These are phyloP conservation scores for Keiferia lycopersicella DNA, from an alignment of 2,888 invertebrate genomes.

Conservation along the genomic window DNA sequence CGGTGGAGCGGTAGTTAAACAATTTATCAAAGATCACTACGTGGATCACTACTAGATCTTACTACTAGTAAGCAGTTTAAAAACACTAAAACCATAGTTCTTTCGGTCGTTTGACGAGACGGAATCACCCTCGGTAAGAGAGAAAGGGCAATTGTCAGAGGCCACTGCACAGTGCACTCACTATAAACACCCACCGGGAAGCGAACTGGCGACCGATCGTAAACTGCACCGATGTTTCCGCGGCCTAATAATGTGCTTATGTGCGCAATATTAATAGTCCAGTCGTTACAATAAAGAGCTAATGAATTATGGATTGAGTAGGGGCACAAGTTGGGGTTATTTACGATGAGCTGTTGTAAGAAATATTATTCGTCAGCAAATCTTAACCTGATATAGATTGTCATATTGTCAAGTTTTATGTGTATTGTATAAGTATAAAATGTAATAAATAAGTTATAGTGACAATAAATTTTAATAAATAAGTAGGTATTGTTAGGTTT, in stretches of 20 bases:
- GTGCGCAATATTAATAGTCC: conserved; percentile 18
- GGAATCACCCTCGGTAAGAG: too few species aligned
- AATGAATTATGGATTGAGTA: conserved; percentile 2
- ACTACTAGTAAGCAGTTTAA: too few species aligned
- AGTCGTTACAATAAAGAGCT: conserved; percentile 4
- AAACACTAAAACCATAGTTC: too few species aligned
- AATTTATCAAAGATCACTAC: too few species aligned
- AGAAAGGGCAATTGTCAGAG: conserved; percentile 24
- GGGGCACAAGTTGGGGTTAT: neutral
- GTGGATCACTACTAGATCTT: too few species aligned
- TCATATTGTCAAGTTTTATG: neutral
- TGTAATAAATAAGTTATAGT: too few species aligned
- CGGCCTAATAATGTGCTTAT: conserved; percentile 27
- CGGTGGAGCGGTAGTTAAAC: too few species aligned
- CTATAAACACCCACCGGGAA: conserved; percentile 59
- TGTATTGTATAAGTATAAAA: too few species aligned
- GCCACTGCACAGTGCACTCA: conserved; percentile 39
- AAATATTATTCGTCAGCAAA: neutral
- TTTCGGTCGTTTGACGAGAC: too few species aligned
- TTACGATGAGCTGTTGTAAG: neutral
- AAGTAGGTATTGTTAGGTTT: too few species aligned
- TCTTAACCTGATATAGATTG: too few species aligned
- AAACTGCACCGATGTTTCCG: conserved; percentile 27
- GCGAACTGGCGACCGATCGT: conserved; percentile 38
- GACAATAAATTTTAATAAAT: too few species aligned